Percentiles rank a stretch among this genome's conserved stretches.
Conservation (phyloP, 1,140 invertebrate species). For the Chionoecetes opilio region DNA sequence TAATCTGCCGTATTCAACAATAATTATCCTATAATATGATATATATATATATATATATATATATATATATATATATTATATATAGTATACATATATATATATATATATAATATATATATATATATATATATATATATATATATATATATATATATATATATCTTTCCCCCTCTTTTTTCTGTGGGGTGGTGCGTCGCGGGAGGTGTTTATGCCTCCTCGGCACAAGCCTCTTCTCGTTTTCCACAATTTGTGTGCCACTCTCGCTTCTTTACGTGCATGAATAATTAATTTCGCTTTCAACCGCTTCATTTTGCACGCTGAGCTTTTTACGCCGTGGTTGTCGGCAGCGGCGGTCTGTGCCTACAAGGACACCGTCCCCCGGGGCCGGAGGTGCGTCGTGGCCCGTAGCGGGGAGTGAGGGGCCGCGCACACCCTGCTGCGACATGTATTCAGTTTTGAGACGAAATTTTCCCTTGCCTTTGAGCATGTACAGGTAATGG, state of each 20-base stretch:
- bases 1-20: no score
- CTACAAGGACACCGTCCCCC: neutral
- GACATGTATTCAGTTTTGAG: neutral
- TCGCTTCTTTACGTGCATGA: slow-evolving; percentile 28
- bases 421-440: neutral
- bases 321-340: neutral
- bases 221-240: slow-evolving; percentile 25
- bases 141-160: slow-evolving; percentile 4
- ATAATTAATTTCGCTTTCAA: slow-evolving; percentile 12
- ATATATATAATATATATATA: slow-evolving; percentile 48
- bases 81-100: slow-evolving; percentile 55
- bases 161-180: neutral
- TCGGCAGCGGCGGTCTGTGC: neutral
- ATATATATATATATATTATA: slow-evolving; percentile 42
- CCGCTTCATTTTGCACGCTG: slow-evolving; percentile 15
- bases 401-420: neutral
- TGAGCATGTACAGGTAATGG: neutral
- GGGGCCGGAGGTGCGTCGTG: neutral
- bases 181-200: neutral
- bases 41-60: slow-evolving; percentile 52
- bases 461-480: neutral
- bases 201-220: neutral
- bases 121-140: neutral
- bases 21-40: no score
- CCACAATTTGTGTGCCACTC: slow-evolving; percentile 9